phyloP scores from a whole-genome alignment of 1,140 invertebrate genomes.

The Gonioctena quinquepunctata region DNA sequence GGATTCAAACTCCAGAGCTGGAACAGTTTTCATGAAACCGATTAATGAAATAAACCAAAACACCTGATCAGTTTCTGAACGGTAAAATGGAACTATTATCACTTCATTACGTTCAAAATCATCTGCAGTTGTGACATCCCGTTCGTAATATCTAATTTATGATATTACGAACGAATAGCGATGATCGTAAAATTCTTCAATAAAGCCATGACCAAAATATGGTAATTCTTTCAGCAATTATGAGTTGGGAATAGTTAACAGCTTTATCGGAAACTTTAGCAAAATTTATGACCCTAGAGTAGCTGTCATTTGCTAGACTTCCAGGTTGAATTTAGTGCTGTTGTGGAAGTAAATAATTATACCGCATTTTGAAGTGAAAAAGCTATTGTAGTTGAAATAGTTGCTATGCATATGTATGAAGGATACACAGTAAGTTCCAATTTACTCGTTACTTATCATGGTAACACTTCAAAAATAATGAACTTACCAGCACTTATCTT shows the following conservation, averaged over 20 bases:
- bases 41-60: too few species aligned
- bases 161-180: neutral
- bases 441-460: too few species aligned
- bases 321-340: neutral
- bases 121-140: neutral
- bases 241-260: constrained; percentile 4
- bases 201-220: neutral
- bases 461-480: too few species aligned
- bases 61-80: too few species aligned
- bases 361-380: neutral
- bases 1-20: too few species aligned
- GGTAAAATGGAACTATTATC: too few species aligned
- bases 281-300: constrained; percentile 1
- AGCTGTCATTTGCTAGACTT: constrained; percentile 1
- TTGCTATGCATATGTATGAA: too few species aligned
- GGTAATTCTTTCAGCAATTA: constrained; percentile 1
- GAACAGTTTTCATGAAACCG: too few species aligned
- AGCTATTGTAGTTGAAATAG: neutral
- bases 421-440: too few species aligned
- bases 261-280: neutral
- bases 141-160: neutral
- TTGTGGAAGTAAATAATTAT: neutral
- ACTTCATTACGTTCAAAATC: neutral
- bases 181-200: neutral
- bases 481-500: too few species aligned